Conservation (phyloP, 2,888 invertebrate species). For the Furcula furcula region DNA sequence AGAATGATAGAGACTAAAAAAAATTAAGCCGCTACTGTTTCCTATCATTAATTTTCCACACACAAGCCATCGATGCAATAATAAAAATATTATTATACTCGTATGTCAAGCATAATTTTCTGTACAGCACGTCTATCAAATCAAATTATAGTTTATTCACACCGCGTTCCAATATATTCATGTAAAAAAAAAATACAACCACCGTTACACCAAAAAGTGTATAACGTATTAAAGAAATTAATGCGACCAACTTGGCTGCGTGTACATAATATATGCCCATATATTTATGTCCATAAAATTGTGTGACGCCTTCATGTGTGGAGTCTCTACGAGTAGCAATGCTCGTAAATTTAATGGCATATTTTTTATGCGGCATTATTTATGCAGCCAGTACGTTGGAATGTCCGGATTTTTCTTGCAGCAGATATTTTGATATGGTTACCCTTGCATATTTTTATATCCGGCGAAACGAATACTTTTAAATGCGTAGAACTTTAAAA, state of each 20-base stretch:
- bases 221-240: constrained; percentile 33
- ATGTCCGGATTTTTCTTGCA: constrained; percentile 41
- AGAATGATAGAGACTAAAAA: no score
- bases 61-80: no score
- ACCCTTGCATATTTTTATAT: constrained; percentile 18
- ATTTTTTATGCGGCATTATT: constrained; percentile 44
- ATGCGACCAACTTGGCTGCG: constrained; percentile 31
- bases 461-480: no score
- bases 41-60: no score
- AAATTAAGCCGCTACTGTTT: no score
- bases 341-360: constrained; percentile 43
- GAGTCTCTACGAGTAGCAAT: constrained; percentile 28
- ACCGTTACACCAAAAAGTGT: constrained; percentile 34
- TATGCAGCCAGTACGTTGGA: constrained; percentile 36
- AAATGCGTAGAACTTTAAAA: no score
- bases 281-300: constrained; percentile 37
- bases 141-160: constrained; percentile 21
- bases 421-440: constrained; percentile 43
- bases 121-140: no score
- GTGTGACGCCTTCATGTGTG: constrained; percentile 30
- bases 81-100: no score
- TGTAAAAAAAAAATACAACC: constrained; percentile 8
- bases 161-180: constrained; percentile 25
- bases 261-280: constrained; percentile 25
- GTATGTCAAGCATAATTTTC: no score